Evolutionary conservation across 2,113 vertebrate species (phyloP).

Genomic region (Rhea pennata): DNA sequence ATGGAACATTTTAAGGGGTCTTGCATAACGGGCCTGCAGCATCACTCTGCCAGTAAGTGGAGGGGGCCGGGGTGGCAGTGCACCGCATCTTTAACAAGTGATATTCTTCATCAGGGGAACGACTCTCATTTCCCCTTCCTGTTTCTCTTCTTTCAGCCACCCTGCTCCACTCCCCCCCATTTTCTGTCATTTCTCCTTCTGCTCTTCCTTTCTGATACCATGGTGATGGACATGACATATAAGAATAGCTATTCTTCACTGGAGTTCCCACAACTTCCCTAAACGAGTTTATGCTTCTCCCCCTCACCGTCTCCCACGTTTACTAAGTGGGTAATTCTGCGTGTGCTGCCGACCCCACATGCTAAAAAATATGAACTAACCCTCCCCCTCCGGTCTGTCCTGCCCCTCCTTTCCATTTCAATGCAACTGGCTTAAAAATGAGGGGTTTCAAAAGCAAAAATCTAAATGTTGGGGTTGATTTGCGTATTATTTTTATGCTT

Average conservation of each 20-base stretch:
- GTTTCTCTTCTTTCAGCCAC: background rate
- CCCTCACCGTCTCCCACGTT: conserved; percentile 44
- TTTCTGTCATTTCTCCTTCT: conserved; percentile 45
- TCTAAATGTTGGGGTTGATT: background rate
- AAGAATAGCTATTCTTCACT: conserved; percentile 25
- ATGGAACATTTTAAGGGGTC: background rate
- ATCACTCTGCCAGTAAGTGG: background rate
- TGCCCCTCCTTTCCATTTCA: background rate
- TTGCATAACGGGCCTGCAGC: background rate
- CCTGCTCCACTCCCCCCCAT: background rate
- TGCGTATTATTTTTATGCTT: background rate
- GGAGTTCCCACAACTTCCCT: conserved; percentile 38
- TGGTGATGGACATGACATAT: conserved; percentile 52
- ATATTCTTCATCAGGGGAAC: background rate
- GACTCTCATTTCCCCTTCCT: background rate
- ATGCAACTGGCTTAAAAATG: background rate
- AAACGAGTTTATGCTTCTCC: conserved; percentile 32
- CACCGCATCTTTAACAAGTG: background rate
- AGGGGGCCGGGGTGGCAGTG: fast-evolving
- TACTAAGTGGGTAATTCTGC: conserved; percentile 8
- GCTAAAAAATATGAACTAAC: conserved; percentile 4
- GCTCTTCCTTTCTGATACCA: conserved; percentile 50
- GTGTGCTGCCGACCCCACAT: background rate
- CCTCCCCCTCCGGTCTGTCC: background rate
- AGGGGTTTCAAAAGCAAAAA: background rate